Conservation (phyloP, 2,797 vertebrate species). For the Chanos chanos region DNA sequence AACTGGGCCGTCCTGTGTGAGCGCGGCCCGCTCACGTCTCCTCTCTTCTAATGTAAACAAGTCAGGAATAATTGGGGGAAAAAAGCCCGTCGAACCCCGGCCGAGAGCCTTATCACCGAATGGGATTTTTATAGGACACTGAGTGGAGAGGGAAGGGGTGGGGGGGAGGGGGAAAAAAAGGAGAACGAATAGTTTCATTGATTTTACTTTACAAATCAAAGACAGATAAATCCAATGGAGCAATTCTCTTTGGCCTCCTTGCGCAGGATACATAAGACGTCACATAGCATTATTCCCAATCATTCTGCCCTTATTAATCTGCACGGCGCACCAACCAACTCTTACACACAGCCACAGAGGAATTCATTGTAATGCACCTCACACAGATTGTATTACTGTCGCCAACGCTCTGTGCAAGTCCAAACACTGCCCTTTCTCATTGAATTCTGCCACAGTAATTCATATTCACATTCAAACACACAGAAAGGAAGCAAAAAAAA, state of each 20-base stretch:
- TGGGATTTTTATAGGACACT: too few species aligned
- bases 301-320: conserved; percentile 75
- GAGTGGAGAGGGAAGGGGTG: conserved; percentile 75
- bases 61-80: conserved; percentile 92
- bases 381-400: conserved; percentile 56
- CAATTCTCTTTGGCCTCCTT: conserved; percentile 76
- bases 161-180: conserved; percentile 84
- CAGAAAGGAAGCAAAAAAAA: conserved; percentile 33
- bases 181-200: conserved; percentile 83
- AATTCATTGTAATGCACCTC: conserved; percentile 54
- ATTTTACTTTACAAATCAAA: conserved; percentile 87
- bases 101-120: conserved; percentile 80
- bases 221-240: conserved; percentile 84
- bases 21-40: conserved; percentile 70
- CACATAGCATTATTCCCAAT: conserved; percentile 85
- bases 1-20: conserved; percentile 76
- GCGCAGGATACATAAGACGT: conserved; percentile 76
- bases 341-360: conserved; percentile 58
- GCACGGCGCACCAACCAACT: conserved; percentile 59
- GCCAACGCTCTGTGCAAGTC: conserved; percentile 48
- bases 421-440: conserved; percentile 49
- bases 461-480: conserved; percentile 46
- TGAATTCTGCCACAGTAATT: conserved; percentile 45
- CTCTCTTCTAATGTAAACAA: conserved; percentile 85
- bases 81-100: conserved; percentile 81